Base-by-base conservation (phyloP, 2,797 vertebrate genomes). In the Hippoglossus hippoglossus region DNA sequence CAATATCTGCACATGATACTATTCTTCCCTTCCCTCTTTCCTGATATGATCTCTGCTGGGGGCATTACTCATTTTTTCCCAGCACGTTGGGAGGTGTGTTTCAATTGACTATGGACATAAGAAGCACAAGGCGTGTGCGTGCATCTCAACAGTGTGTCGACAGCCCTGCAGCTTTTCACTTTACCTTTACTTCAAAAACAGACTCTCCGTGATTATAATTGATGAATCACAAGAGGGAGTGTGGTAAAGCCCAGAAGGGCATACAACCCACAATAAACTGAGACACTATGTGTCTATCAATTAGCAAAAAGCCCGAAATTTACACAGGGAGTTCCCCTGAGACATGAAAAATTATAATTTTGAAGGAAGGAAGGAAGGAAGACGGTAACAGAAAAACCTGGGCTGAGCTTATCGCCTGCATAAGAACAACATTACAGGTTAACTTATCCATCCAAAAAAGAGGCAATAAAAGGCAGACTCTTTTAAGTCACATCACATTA, bases 51-150 rank as follows among this genome's bases (percentile, higher is more conserved):
- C 67, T 80, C 72, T 39, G 55, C 81, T 74, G 49, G 65, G 67
- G 60, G 83, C 79, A 67, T 83, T 85, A 71, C 57, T 91, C 68
- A 79, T 86, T 78, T 66, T 59, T 61, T 41, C 41, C 52, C 39
- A n/a, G 41, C 69, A 67, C 73, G 41, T 75, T 87, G 74, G 67
- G 67, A 73, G 70, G 19, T 56, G 60, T 65, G 67, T 61, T 82
- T 82, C 51, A 62, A 71, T 80, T 77, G 55, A 77, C n/a, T 50
- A 60, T 16, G 65, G 70, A 84, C 55, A 71, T 70, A 77, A 52
- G 61, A 71, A 68, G 26, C n/a, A 53, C 56, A 53, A 53, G 21
- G 10, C 22, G n/a, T 47, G 57, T 62, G 39, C 71, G 66, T 59
- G 55, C 22, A 31, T 36, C 31, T 36, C 19, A 76, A 52, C 56